Base-by-base conservation (phyloP, 2,113 vertebrate genomes). In the Ptilonorhynchus violaceus region DNA sequence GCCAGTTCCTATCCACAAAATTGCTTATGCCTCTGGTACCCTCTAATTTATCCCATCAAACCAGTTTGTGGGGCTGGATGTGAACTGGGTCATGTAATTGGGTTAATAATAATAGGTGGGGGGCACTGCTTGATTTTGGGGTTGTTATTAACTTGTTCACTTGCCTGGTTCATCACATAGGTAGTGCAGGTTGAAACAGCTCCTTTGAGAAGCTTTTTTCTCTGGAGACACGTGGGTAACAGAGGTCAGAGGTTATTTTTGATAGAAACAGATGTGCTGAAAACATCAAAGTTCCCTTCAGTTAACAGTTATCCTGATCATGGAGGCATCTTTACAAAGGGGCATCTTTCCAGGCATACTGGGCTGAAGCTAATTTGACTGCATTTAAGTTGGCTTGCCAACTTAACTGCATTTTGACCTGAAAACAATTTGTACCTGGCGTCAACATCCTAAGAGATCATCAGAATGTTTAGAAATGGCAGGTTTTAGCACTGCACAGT, bases 1-100 rank as follows among this genome's bases (percentile, higher is more conserved):
- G 59, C 92, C 63, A 88, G 63, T 92, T 95, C 85, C 86, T 83
- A 2, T 58, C 70, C 83, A 68, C 44, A 60, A 63, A 82, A 49
- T 49, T 79, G 66, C 70, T 83, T 44, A 4, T 2, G 1, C 35
- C 41, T 42, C 55, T 77, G 73, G 59, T 80, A 55, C 67, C 63
- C 79, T 88, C 63, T 92, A 55, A 92, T 91, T 95, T 92, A 76
- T 58, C 80, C 84, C 28, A 85, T 86, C 87, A 81, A 81, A 96
- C 92, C 78, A 88, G 90, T 94, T 84, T 84, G 80, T 94, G 52
- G 69, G 60, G 60, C 73, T 81, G 50, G 12, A 5, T 50, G 16
- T 64, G 42, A 59, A 72, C 47, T 89, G 85, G 85, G 46, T 67
- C 90, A 28, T 1, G 6, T 85, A 94, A 92, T 72, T 75, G 85